Evolutionary conservation across 2,888 invertebrate genomes (phyloP), one percentile per base, ranked within the genome.

Genomic region (Aplocera efformata): DNA sequence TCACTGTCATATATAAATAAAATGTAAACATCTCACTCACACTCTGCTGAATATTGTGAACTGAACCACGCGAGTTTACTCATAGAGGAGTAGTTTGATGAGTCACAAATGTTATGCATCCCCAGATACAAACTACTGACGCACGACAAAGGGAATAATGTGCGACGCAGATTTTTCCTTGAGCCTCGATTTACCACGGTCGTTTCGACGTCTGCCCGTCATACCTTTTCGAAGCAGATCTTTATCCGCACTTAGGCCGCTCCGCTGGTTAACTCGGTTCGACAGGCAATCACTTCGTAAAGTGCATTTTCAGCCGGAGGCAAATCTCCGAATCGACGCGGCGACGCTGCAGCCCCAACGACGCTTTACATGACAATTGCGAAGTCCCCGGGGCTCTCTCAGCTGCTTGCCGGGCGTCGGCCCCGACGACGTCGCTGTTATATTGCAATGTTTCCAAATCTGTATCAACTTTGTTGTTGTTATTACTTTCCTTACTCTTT

Each of bases 231-330:
- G 35, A 51, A 65, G 57, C 62, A 69, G 78, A 79, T 79, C 68
- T 67, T 72, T 78, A 75, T 79, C 76, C 63, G 66, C 72, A 70
- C 76, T 77, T 75, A 71, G 69, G 60, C 69, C 63, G 64, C 63
- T 58, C 63, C 64, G 61, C 60, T 71, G 71, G 74, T 77, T 79
- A 80, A 81, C 77, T 75, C 66, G 68, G 68, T 78, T 83, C 75
- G 81, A 79, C 79, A 78, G 76, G 76, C 80, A 79, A 84, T 85
- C 81, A 75, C 59, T 79, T 75, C 72, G 72, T 65, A 74, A 83
- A 86, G 85, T 85, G 85, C 83, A 86, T 80, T 88, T 85, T 78
- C 74, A 68, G 83, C 86, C 82, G 54, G 71, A 68, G 84, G 84
- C 81, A 65, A 66, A 60, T 61, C 64, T 60, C 60, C 56, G 60